Evolutionary conservation across 2,797 vertebrate species (phyloP).

Genomic region (Champsocephalus gunnari): DNA sequence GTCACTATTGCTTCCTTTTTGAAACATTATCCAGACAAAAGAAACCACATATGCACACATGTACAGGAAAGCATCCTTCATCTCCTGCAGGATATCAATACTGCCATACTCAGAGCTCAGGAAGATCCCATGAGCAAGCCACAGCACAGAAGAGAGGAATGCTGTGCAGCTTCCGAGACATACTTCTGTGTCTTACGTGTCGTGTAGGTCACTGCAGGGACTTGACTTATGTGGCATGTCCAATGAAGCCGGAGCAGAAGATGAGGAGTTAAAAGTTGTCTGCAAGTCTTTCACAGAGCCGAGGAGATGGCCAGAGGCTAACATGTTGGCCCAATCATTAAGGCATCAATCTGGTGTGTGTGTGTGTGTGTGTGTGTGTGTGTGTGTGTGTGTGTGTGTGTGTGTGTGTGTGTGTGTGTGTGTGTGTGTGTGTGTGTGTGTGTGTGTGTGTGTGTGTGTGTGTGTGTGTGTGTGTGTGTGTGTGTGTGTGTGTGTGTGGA

Average conservation of each 20-base stretch:
- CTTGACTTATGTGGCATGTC: slow-evolving; percentile 73
- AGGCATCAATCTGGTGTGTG: slow-evolving; percentile 56
- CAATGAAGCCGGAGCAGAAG: slow-evolving; percentile 59
- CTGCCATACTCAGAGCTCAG: slow-evolving; percentile 47
- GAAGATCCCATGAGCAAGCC: slow-evolving; percentile 54
- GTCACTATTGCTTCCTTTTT: slow-evolving; percentile 4
- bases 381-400: no score
- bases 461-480: no score
- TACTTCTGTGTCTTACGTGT: slow-evolving; percentile 52
- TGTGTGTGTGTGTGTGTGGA: not conserved
- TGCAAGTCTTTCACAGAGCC: slow-evolving; percentile 61
- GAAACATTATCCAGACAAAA: slow-evolving; percentile 7
- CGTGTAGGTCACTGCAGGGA: slow-evolving; percentile 61
- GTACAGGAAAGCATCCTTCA: slow-evolving; percentile 18
- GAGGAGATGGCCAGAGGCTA: slow-evolving; percentile 77
- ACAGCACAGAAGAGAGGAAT: slow-evolving; percentile 65
- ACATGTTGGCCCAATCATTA: slow-evolving; percentile 81
- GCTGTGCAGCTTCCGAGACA: slow-evolving; percentile 56
- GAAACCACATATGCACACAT: slow-evolving; percentile 17
- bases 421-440: no score
- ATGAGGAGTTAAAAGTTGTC: slow-evolving; percentile 66
- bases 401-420: no score
- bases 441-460: no score
- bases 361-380: no score
- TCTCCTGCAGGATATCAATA: slow-evolving; percentile 37